Evolutionary conservation across 1,140 invertebrate genomes (phyloP).

Genomic region (Lucilia sericata): DNA sequence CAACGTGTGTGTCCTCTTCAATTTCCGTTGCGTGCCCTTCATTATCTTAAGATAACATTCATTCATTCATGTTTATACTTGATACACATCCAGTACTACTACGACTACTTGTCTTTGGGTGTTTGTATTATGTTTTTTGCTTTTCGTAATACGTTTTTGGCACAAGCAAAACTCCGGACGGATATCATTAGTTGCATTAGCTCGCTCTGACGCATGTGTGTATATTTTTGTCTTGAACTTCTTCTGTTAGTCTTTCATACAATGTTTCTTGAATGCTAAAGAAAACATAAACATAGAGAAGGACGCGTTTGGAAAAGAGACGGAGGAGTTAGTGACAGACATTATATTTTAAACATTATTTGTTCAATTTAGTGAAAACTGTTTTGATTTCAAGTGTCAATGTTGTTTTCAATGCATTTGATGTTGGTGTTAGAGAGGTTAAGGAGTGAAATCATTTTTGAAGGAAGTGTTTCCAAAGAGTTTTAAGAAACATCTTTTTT

Average conservation of each 20-base stretch:
- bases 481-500: too few species aligned
- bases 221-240: background rate
- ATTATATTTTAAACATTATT: constrained; percentile 27
- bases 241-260: background rate
- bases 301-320: background rate
- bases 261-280: constrained; percentile 11
- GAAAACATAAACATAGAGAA: background rate
- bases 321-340: background rate
- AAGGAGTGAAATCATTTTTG: background rate
- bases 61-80: background rate
- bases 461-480: background rate
- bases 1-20: constrained; percentile 46
- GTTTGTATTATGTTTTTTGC: background rate
- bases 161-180: constrained; percentile 29
- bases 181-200: constrained; percentile 44
- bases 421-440: background rate
- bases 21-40: constrained; percentile 43
- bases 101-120: background rate
- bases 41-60: constrained; percentile 37
- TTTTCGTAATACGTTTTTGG: background rate
- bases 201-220: constrained; percentile 25
- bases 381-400: constrained; percentile 45
- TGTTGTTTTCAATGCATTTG: constrained; percentile 31
- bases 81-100: background rate
- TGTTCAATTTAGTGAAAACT: constrained; percentile 44